These are phyloP conservation scores for Dolichoris vasculosae DNA, from an alignment of 1,140 invertebrate genomes.

Conservation along the genomic window DNA sequence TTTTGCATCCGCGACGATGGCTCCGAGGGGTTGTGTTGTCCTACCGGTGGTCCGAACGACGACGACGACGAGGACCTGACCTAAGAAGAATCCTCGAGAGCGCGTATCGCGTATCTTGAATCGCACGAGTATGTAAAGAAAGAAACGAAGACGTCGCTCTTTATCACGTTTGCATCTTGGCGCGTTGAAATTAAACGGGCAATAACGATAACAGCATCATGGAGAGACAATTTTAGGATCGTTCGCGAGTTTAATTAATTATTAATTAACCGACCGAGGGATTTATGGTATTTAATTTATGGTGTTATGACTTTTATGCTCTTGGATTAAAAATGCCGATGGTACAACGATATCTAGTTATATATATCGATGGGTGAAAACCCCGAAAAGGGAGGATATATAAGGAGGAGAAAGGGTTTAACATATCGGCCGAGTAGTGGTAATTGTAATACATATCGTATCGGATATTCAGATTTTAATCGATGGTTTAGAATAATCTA, in stretches of 20 bases:
- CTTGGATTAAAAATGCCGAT: not conserved
- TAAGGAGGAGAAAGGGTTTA: not conserved
- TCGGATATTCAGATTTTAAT: not conserved
- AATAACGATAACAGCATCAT: not conserved
- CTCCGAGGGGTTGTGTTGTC: constrained; percentile 87
- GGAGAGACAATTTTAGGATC: not conserved
- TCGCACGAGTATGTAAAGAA: not conserved
- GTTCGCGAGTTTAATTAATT: not conserved
- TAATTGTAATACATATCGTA: not conserved
- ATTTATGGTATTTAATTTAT: not conserved
- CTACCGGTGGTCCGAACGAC: constrained; percentile 80
- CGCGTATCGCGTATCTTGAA: not conserved
- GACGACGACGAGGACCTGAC: constrained; percentile 72
- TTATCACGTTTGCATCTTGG: not conserved
- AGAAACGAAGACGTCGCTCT: not conserved
- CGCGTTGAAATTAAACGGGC: not conserved
- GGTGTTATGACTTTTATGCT: not conserved
- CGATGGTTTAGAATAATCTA: not conserved
- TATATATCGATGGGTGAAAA: not conserved
- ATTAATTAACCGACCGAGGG: not conserved
- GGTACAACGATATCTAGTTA: not conserved
- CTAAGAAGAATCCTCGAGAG: not conserved
- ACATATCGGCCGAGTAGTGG: not conserved
- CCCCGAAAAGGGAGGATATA: not conserved
- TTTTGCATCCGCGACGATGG: constrained; percentile 91